Base-by-base conservation (phyloP, 2,113 vertebrate species). In the Aldabrachelys gigantea region DNA sequence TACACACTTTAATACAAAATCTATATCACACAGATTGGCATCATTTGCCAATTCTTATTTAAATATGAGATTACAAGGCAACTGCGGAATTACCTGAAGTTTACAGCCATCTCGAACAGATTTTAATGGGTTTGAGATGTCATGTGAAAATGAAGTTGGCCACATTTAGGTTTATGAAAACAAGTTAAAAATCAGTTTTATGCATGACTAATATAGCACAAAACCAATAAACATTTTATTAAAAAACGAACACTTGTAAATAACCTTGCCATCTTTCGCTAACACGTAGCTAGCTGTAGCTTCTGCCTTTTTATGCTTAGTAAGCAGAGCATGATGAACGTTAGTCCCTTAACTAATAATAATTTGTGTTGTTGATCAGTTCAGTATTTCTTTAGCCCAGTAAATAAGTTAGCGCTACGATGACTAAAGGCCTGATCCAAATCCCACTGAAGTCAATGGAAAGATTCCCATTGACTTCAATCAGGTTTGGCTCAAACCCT, bases 391-490 rank as follows among this genome's bases (percentile, higher is more conserved):
- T 76, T 85, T 50, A 80, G 78, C 44, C 14, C 78, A 29, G 14
- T 27, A 80, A 31, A 49, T 44, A 80, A 47, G 78, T 47, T 80
- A 80, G 78, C 78, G 16, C 44, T 31, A 49, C 8, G 87, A 84
- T 0, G 1, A 56, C 35, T 79, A 84, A 78, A 50, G 80, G 5
- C 69, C 54, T 6, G 52, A 78, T 78, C 75, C 41, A 85, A 90
- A 38, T 11, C 59, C 76, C 90, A 21, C 65, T 82, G 62, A 89
- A 94, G 84, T 95, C 80, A 94, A 90, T 87, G 69, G 91, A 41
- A 92, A 95, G 0, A 1, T 80, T 78, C 86, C 88, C 1, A 1
- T n/a, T 92, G 88, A 85, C 86, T 93, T 92, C n/a, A 91, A 10
- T 41, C 78, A 84, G 65, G 85, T 65, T 88, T 82, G n/a, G 54